Conservation (phyloP, 2,113 vertebrate species). For the Forbesichthys papilliferus region DNA sequence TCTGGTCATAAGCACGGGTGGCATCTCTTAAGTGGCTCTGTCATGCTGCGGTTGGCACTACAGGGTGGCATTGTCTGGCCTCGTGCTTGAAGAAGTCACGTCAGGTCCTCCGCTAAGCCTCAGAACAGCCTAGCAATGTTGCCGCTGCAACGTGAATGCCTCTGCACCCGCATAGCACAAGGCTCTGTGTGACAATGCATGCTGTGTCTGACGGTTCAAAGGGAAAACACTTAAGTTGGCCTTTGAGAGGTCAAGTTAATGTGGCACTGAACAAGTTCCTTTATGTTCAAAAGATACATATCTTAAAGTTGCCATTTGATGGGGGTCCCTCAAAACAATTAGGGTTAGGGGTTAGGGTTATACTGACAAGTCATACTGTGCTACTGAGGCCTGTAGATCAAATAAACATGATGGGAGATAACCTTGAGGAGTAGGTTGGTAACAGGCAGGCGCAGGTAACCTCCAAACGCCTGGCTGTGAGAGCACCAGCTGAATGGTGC, state of each 20-base stretch:
- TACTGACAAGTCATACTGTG: too few species aligned
- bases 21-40: conserved; percentile 41
- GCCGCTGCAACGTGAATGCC: not conserved
- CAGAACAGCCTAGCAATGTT: conserved; percentile 33
- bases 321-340: too few species aligned
- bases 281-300: not conserved
- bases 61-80: conserved; percentile 49
- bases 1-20: conserved; percentile 50
- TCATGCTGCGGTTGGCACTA: conserved; percentile 29
- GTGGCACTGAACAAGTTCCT: not conserved
- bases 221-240: not conserved
- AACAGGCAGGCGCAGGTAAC: conserved; percentile 42
- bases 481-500: conserved; percentile 3
- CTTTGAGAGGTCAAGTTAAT: not conserved
- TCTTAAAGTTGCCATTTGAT: not conserved
- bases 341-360: too few species aligned
- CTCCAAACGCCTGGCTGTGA: conserved; percentile 44
- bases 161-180: conserved; percentile 7
- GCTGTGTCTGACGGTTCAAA: not conserved
- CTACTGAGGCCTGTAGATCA: too few species aligned
- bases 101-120: conserved; percentile 46
- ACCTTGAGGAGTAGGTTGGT: conserved; percentile 21
- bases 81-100: conserved; percentile 33
- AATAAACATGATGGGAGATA: conserved; percentile 8
- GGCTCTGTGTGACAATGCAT: conserved; percentile 6